A percentile compares a stretch with the other conserved stretches of the same genome.
phyloP scores from a whole-genome alignment of 2,888 invertebrate species.

The Polietes domitor region DNA sequence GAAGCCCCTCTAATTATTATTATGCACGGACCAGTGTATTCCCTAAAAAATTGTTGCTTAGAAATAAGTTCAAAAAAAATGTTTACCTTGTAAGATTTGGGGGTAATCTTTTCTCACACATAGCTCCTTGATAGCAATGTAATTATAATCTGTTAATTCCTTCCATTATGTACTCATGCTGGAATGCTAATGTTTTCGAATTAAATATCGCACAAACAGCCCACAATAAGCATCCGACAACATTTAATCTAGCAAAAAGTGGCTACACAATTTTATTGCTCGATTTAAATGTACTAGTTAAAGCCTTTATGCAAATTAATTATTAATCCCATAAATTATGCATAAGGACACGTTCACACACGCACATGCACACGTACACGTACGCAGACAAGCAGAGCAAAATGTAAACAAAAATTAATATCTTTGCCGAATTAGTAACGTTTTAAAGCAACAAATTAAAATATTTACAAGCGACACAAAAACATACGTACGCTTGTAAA shows the following conservation, averaged over 20 bases:
- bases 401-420: conserved; percentile 41
- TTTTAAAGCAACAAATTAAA: conserved; percentile 55
- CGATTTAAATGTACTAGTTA: conserved; percentile 36
- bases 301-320: conserved; percentile 37
- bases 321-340: conserved; percentile 31
- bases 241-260: neutral
- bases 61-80: too few species aligned
- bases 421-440: conserved; percentile 43
- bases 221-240: neutral
- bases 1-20: too few species aligned
- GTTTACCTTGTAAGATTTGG: too few species aligned
- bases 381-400: neutral
- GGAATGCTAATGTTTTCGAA: too few species aligned
- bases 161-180: too few species aligned
- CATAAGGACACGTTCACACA: neutral
- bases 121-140: too few species aligned
- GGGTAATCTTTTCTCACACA: too few species aligned
- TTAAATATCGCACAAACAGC: neutral
- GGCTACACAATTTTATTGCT: neutral
- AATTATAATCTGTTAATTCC: too few species aligned
- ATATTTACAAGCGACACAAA: conserved; percentile 45
- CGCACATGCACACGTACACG: neutral
- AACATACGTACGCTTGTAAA: neutral
- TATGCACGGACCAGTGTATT: too few species aligned
- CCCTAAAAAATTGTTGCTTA: too few species aligned